Evolutionary conservation across 2,888 invertebrate genomes (phyloP), one percentile per base, ranked within the genome.

Genomic region (Epistrophe eligans): DNA sequence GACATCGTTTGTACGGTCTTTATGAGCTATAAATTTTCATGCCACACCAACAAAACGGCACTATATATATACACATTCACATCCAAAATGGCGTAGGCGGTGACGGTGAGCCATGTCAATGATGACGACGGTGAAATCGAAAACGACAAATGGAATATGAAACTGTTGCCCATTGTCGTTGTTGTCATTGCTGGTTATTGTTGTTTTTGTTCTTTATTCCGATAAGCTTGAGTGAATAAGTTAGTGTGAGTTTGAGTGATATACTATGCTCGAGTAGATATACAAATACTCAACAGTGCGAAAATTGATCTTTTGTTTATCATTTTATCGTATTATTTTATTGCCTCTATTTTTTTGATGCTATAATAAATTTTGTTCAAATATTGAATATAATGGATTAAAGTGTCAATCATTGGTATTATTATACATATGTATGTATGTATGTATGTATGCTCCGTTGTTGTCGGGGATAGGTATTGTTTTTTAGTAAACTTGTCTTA

Each of bases 1-100:
- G 84, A 76, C 80, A 76, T 76, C 84, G 50, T 79, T 79, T 83
- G 73, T 74, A 62, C 74, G 73, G 76, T 64, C 32, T 67, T 70
- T 83, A 74, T 83, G 79, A 60, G 83, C 11, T 74, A 64, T 74
- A 64, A 64, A 74, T 84, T 70, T 76, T 76, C 64, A 64, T 76
- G 66, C 64, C 50, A 58, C 62, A 73, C 64, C 77, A 77, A 60
- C 60, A 45, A 52, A n/a, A n/a, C n/a, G n/a, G n/a, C 52, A 52
- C 13, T 15, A 8, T 7, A 28, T 8, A 4, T 0, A 0, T 50
- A 24, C 11, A 55, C 13, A 32, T 9, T 32, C 55, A 62, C 62
- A 45, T 70, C 10, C 45, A 32, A 60, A 50, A 58, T 52, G 72
- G 66, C 35, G 80, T 70, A 38, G 79, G 66, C 70, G 80, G 80